phyloP scores from a whole-genome alignment of 2,113 vertebrate species.

The Oreotrochilus melanogaster region DNA sequence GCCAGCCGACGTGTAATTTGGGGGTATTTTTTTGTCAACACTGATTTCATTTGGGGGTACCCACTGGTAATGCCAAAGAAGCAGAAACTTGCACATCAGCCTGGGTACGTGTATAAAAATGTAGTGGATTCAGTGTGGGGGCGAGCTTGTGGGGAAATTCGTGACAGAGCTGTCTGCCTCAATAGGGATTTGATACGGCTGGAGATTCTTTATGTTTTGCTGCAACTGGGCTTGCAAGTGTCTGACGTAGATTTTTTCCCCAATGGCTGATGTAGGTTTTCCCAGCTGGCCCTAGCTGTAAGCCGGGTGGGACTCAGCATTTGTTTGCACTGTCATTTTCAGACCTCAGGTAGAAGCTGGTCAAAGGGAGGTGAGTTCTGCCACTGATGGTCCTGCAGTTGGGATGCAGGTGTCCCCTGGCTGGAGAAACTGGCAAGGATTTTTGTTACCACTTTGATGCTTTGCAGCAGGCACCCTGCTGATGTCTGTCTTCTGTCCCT shows the following conservation, averaged over 20 bases:
- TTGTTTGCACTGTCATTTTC: neutral
- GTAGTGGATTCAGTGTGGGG: neutral
- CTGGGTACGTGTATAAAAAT: fast-evolving
- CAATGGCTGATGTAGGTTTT: neutral
- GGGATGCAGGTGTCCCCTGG: neutral
- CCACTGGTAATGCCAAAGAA: neutral
- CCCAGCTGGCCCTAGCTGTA: neutral
- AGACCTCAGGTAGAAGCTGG: neutral
- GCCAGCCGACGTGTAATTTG: fast-evolving
- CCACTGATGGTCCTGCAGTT: fast-evolving
- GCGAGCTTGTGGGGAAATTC: neutral
- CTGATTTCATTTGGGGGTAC: neutral
- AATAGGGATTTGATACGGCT: neutral
- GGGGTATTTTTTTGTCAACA: neutral
- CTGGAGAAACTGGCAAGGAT: neutral
- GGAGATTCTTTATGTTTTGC: neutral
- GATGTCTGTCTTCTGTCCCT: neutral
- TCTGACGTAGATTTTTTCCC: neutral
- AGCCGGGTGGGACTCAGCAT: fast-evolving
- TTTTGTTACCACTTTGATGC: neutral
- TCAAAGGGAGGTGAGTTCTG: neutral
- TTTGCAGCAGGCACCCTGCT: neutral
- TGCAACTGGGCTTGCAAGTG: neutral
- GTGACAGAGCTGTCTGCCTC: neutral
- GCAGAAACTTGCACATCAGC: fast-evolving